phyloP scores from a whole-genome alignment of 2,797 vertebrate species.

The Tarsius wallacei region DNA sequence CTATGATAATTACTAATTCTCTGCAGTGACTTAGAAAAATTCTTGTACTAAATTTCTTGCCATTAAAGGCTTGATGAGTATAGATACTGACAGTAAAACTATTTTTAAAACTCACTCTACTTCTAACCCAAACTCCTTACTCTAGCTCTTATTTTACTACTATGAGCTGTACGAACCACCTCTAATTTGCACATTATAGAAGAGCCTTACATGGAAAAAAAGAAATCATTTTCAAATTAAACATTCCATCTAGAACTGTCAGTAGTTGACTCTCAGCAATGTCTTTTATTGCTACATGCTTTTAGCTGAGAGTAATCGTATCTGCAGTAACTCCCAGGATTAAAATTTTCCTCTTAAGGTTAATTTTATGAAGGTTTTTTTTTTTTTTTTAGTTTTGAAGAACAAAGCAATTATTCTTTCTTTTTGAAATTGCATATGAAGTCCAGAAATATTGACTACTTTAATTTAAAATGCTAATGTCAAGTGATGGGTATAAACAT shows the following conservation, averaged over 20 bases:
- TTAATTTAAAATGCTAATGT: slow-evolving; percentile 52
- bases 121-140: slow-evolving; percentile 72
- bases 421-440: slow-evolving; percentile 59
- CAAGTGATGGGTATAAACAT: neutral
- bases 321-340: slow-evolving; percentile 70
- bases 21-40: slow-evolving; percentile 75
- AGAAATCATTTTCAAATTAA: slow-evolving; percentile 73
- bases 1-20: slow-evolving; percentile 74
- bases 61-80: slow-evolving; percentile 57
- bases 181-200: slow-evolving; percentile 64
- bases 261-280: slow-evolving; percentile 59
- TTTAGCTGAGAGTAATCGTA: slow-evolving; percentile 72
- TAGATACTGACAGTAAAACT: slow-evolving; percentile 63
- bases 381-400: slow-evolving; percentile 40
- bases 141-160: slow-evolving; percentile 35
- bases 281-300: slow-evolving; percentile 79
- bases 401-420: slow-evolving; percentile 77
- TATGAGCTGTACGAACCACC: slow-evolving; percentile 12
- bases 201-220: slow-evolving; percentile 73
- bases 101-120: slow-evolving; percentile 58
- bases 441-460: slow-evolving; percentile 51
- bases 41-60: slow-evolving; percentile 59
- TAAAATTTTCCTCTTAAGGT: slow-evolving; percentile 71
- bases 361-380: slow-evolving; percentile 58
- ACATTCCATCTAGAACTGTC: slow-evolving; percentile 67